These are phyloP conservation scores for Laterallus jamaicensis DNA, from an alignment of 2,113 vertebrate genomes.

Conservation along the genomic window DNA sequence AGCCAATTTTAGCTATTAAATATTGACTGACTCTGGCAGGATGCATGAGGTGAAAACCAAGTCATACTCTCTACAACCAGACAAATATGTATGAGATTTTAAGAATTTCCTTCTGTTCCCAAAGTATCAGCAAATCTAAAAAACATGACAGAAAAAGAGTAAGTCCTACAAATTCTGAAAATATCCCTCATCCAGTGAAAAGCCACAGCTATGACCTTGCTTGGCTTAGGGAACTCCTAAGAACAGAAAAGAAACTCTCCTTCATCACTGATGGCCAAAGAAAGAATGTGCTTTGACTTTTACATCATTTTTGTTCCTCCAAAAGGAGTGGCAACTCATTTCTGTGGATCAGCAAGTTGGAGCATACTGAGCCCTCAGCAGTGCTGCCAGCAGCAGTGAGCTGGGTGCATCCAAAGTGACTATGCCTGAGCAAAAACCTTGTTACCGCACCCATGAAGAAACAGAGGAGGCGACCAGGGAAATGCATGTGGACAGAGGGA, in stretches of 20 bases:
- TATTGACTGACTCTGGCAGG: slow-evolving; percentile 35
- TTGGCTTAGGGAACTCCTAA: neutral
- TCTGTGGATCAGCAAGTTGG: neutral
- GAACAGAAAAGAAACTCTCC: neutral
- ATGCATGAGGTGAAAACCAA: slow-evolving; percentile 25
- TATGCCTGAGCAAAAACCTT: neutral
- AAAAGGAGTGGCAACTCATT: neutral
- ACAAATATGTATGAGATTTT: slow-evolving; percentile 20
- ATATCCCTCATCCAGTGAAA: neutral
- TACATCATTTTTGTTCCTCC: neutral
- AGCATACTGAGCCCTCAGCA: neutral
- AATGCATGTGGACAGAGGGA: neutral
- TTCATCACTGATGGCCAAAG: neutral
- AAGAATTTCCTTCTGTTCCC: slow-evolving; percentile 36
- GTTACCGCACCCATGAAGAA: neutral
- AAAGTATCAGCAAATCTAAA: slow-evolving; percentile 19
- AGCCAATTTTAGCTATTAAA: slow-evolving; percentile 33
- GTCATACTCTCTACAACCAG: neutral
- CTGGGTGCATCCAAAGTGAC: neutral
- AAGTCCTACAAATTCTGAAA: neutral
- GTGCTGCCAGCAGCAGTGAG: neutral
- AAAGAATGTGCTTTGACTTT: neutral
- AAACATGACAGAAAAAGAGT: neutral
- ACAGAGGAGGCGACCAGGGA: neutral
- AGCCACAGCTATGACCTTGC: slow-evolving; percentile 33